These are phyloP conservation scores for Drosophila tripunctata DNA, from an alignment of 2,888 invertebrate genomes.

Conservation along the genomic window DNA sequence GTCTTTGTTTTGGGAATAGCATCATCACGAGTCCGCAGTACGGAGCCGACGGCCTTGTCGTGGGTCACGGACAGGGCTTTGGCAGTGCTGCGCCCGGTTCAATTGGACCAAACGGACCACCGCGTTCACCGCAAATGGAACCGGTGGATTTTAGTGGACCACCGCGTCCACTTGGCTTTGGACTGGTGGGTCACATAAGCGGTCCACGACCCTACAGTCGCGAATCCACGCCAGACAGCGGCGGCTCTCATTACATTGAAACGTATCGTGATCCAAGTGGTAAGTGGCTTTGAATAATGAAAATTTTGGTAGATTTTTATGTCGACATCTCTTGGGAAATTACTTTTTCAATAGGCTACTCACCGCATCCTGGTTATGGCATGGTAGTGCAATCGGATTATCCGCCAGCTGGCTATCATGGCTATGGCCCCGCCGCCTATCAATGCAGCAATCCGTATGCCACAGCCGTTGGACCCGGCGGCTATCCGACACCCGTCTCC, in stretches of 20 bases:
- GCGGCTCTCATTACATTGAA: constrained; percentile 94
- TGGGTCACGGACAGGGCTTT: constrained; percentile 86
- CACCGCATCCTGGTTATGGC: constrained; percentile 93
- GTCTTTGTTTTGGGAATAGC: constrained; percentile 39
- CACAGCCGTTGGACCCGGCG: constrained; percentile 84
- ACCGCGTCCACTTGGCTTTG: constrained; percentile 87
- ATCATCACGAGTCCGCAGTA: constrained; percentile 87
- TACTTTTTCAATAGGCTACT: constrained; percentile 87
- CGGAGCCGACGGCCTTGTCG: constrained; percentile 83
- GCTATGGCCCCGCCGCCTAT: constrained; percentile 88
- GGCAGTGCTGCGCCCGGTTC: constrained; percentile 83
- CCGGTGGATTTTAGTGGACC: constrained; percentile 90
- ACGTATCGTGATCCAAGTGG: constrained; percentile 94
- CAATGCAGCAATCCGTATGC: constrained; percentile 85
- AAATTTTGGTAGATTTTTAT: too few species aligned
- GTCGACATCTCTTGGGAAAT: too few species aligned
- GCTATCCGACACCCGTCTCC: constrained; percentile 89
- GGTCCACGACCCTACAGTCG: constrained; percentile 90
- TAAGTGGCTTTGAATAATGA: too few species aligned
- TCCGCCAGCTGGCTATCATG: constrained; percentile 89
- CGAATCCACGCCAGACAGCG: constrained; percentile 95
- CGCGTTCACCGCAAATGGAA: constrained; percentile 88
- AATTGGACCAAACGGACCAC: constrained; percentile 82
- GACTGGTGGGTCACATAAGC: constrained; percentile 86
- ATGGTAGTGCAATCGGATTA: constrained; percentile 93